Evolutionary conservation across 2,888 invertebrate species (phyloP).

Genomic region (Flexamia atlantica): DNA sequence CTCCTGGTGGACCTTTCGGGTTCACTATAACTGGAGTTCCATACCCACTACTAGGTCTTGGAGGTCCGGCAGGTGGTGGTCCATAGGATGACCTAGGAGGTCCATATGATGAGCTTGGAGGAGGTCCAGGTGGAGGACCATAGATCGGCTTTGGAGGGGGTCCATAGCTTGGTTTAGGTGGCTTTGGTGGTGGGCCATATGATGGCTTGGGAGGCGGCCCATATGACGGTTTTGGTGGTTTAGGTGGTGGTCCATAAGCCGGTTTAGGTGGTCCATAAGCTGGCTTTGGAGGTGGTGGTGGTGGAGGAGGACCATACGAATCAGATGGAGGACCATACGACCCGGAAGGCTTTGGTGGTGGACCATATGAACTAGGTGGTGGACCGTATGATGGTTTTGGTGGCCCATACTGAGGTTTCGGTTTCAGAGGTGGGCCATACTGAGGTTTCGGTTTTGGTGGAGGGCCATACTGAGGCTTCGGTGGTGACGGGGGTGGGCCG

Average conservation of each 20-base stretch:
- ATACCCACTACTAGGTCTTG: conserved; percentile 64
- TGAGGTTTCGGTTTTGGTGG: conserved; percentile 63
- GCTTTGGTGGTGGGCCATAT: conserved; percentile 70
- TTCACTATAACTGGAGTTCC: conserved; percentile 63
- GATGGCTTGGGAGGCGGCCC: conserved; percentile 70
- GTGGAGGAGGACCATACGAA: conserved; percentile 71
- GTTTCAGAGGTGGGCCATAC: conserved; percentile 71
- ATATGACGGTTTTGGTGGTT: conserved; percentile 68
- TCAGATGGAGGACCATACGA: conserved; percentile 72
- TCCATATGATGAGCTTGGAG: conserved; percentile 68
- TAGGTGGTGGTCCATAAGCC: conserved; percentile 72
- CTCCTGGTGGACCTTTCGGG: conserved; percentile 76
- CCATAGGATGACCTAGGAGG: conserved; percentile 76
- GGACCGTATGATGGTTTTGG: conserved; percentile 73
- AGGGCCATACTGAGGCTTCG: conserved; percentile 67
- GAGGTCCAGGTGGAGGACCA: conserved; percentile 72
- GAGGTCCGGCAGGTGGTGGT: conserved; percentile 78
- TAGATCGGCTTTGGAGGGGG: conserved; percentile 80
- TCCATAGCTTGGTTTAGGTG: conserved; percentile 77
- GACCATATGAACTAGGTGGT: conserved; percentile 69
- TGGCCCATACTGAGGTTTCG: conserved; percentile 74
- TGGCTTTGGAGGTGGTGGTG: conserved; percentile 74
- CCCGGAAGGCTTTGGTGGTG: conserved; percentile 71
- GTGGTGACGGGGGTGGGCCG: conserved; percentile 72
- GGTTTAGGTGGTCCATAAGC: conserved; percentile 72